Evolutionary conservation across 2,888 invertebrate species (phyloP).

Genomic region (Eupithecia subumbrata): DNA sequence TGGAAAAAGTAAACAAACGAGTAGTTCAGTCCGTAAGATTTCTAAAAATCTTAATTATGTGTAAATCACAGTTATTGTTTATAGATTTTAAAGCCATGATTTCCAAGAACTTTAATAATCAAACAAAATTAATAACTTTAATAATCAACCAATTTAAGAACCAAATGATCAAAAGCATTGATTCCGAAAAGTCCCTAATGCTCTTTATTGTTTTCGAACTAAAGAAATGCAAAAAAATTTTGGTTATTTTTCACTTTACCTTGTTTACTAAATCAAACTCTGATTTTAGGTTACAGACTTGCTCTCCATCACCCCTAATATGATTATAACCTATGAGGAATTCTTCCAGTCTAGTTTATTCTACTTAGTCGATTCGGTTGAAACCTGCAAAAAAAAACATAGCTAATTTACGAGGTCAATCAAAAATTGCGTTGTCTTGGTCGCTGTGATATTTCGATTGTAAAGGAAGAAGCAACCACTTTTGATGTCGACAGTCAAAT

Average conservation of each 20-base stretch:
- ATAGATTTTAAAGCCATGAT: neutral
- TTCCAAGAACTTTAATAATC: too few relatives aligned
- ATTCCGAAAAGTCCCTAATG: neutral
- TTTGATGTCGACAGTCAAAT: neutral
- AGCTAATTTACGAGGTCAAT: too few relatives aligned
- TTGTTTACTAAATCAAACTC: too few relatives aligned
- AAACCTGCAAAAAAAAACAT: too few relatives aligned
- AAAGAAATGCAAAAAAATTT: neutral
- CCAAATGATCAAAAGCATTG: neutral
- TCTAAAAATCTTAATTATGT: neutral
- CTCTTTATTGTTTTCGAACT: neutral
- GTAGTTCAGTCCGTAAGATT: neutral
- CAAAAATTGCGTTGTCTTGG: too few relatives aligned
- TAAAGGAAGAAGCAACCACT: neutral
- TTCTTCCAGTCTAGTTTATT: too few relatives aligned
- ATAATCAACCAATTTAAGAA: too few relatives aligned
- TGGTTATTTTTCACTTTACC: neutral
- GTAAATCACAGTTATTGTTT: neutral
- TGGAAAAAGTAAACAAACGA: neutral
- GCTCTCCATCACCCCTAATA: too few relatives aligned
- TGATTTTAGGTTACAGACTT: neutral
- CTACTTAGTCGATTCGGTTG: too few relatives aligned
- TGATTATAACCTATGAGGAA: too few relatives aligned
- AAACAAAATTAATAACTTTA: too few relatives aligned
- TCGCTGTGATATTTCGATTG: neutral